These are phyloP conservation scores for Verasper variegatus DNA, from an alignment of 2,113 vertebrate species.

Conservation along the genomic window DNA sequence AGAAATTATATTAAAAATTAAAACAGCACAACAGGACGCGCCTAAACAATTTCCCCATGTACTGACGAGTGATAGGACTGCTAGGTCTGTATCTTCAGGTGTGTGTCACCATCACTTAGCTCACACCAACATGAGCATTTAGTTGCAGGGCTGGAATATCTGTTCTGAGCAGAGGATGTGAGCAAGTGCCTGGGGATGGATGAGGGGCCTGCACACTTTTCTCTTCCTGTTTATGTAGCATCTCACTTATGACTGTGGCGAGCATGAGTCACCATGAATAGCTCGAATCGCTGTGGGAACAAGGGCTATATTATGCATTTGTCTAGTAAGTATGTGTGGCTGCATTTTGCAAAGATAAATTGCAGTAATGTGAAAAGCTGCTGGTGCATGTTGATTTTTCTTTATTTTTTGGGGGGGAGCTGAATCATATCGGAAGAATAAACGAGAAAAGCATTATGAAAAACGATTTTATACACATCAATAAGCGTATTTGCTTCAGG, in stretches of 20 bases:
- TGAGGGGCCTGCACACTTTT: constrained; percentile 23
- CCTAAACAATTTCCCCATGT: neutral
- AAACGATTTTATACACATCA: no score
- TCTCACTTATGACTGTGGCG: constrained; percentile 38
- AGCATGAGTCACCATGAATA: constrained; percentile 50
- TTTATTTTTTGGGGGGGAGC: no score
- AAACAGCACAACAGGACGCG: neutral
- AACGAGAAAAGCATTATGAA: neutral
- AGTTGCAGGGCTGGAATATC: constrained; percentile 14
- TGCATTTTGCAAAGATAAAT: constrained; percentile 28
- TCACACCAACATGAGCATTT: constrained; percentile 11
- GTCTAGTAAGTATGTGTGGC: neutral
- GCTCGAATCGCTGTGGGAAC: constrained; percentile 32
- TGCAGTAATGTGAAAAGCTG: constrained; percentile 24
- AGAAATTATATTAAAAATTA: no score
- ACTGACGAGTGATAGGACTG: constrained; percentile 6
- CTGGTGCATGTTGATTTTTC: no score
- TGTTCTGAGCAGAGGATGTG: neutral
- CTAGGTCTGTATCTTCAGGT: constrained; percentile 38
- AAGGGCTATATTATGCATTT: constrained; percentile 33
- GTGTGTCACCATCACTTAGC: constrained; percentile 39
- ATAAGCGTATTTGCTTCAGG: no score
- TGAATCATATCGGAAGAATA: neutral
- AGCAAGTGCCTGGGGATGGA: neutral
- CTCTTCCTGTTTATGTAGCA: constrained; percentile 38